A percentile compares a stretch with the other conserved stretches of the same genome.
Evolutionary conservation across 2,797 vertebrate species (phyloP).

Genomic region (Danio aesculapii): DNA sequence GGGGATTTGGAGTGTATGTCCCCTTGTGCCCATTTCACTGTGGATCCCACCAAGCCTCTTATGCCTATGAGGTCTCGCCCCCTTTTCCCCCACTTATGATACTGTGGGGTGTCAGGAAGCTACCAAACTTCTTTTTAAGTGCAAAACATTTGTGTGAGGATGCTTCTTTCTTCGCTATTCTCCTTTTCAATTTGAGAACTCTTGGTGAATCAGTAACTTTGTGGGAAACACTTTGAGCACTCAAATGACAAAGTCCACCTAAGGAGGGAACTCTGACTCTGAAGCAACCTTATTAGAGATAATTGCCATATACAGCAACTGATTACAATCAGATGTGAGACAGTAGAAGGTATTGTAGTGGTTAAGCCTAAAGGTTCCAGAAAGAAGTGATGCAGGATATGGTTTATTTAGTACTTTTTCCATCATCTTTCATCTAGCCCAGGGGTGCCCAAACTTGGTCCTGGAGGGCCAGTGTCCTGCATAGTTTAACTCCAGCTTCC

Average conservation of each 20-base stretch:
- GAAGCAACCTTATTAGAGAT: not conserved
- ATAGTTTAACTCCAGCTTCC: not conserved
- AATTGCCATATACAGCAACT: not conserved
- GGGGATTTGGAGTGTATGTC: too few species aligned
- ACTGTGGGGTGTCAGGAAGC: too few species aligned
- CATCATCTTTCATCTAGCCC: not conserved
- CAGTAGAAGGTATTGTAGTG: not conserved
- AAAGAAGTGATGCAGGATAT: not conserved
- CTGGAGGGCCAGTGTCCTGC: not conserved
- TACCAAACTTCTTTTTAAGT: too few species aligned
- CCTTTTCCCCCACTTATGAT: too few species aligned
- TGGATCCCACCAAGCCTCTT: too few species aligned
- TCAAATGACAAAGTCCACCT: not conserved
- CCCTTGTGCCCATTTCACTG: too few species aligned
- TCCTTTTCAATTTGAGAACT: not conserved
- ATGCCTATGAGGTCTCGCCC: too few species aligned
- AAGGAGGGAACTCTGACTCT: slow-evolving; percentile 7
- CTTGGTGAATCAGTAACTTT: slow-evolving; percentile 24
- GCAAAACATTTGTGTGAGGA: too few species aligned
- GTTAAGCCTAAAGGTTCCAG: not conserved
- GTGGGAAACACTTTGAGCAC: not conserved
- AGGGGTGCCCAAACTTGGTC: too few species aligned
- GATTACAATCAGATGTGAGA: not conserved
- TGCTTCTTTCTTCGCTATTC: not conserved
- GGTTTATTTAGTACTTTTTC: not conserved